Evolutionary conservation across 2,888 invertebrate species (phyloP), one percentile per base, ranked within the genome.

Genomic region (Atethmia centrago): DNA sequence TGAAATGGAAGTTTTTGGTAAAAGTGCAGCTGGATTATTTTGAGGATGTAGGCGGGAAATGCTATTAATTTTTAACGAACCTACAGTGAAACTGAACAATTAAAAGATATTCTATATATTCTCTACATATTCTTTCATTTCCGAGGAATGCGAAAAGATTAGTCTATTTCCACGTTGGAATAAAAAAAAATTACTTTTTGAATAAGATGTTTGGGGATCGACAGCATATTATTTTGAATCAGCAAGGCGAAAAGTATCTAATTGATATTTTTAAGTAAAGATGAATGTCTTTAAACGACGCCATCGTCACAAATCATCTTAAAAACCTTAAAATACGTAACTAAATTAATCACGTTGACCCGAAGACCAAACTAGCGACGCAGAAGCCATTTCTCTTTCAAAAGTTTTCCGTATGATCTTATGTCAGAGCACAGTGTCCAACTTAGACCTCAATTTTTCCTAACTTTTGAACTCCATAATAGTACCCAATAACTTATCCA

Each of bases 371-470:
- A 53, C 45, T 70, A 16, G 19, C 56, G 47, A 61, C 45, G 63
- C 16, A 67, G 40, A 42, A 65, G 59, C 61, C 40, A 80, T 74
- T 77, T 73, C 55, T 76, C 69, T 62, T 71, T 68, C 19, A 19
- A 53, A 83, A 79, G 58, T 84, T 84, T 73, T 56, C 55, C 64
- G 47, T 67, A 53, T 74, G 71, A 83, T 82, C 71, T 61, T 36
- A 66, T 65, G 71, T 80, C 71, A 68, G 53, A 75, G 51, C 42
- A 51, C 45, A 49, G 28, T n/a, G 21, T 74, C 61, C 64, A 70
- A 78, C 67, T 65, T 49, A 70, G 71, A 76, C 74, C 61, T 53
- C 25, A 65, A 74, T 71, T 80, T 82, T 61, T 74, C 56, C 40
- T 51, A 74, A 53, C 53, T 62, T 78, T 84, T 83, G 63, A 80